Base-by-base conservation (phyloP, 2,888 invertebrate genomes). In the Cyclophora albipunctata region DNA sequence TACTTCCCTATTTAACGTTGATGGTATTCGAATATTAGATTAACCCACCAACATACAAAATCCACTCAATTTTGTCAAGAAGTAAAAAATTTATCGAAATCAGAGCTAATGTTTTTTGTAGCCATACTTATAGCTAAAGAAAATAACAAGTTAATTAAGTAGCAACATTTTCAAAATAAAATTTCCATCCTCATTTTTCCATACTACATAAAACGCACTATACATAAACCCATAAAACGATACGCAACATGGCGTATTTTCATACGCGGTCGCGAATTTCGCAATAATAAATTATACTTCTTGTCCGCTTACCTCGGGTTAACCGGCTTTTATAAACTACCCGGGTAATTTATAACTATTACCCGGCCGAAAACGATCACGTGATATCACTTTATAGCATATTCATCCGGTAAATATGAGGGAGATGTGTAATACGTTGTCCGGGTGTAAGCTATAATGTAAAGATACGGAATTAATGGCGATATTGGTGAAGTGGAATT, bases 261-360 rank as follows among this genome's bases (percentile, higher is more conserved):
- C 78, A 86, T 81, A 76, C 79, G 78, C 81, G 73, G 64, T 67
- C 81, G 81, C 81, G 80, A 84, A 80, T 82, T 85, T 82, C 73
- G 79, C 79, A 80, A 84, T 85, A 85, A 87, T 89, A 89, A 89
- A 88, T 89, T 85, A 88, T 75, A 74, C 77, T 76, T 75, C 82
- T 80, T 84, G 87, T 85, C 84, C 85, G 82, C 84, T 84, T 85
- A 87, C 87, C 86, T 84, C 83, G 83, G 85, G 87, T 85, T 87
- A 87, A 88, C 86, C 84, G 86, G 87, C 86, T 86, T 87, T 88
- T 88, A 88, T 88, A 88, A 88, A 88, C 84, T 86, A 86, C 83
- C 84, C 79, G 67, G 73, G 84, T 88, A 88, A 85, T 88, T 87
- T 88, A 88, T 88, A 88, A 88, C 87, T 86, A 87, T 86, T 86